These are phyloP conservation scores for Peribatodes rhomboidaria DNA, from an alignment of 2,888 invertebrate species.

Conservation along the genomic window DNA sequence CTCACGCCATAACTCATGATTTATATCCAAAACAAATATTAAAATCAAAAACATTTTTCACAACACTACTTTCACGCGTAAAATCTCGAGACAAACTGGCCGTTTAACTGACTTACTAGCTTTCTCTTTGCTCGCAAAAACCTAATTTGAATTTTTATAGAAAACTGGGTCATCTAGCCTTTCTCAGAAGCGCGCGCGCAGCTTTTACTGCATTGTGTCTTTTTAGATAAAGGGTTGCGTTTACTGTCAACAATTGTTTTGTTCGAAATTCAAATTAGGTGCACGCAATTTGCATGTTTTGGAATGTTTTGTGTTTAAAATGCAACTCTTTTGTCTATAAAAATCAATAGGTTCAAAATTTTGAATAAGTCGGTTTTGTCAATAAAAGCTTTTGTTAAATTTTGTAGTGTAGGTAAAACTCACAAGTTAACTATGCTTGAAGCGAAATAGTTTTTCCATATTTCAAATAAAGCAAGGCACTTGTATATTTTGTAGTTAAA, in stretches of 20 bases:
- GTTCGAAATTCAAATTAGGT: conserved; percentile 46
- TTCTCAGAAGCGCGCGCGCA: conserved; percentile 71
- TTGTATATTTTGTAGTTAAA: too few species aligned
- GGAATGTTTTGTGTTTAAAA: conserved; percentile 34
- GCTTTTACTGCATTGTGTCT: conserved; percentile 40
- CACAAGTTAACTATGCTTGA: too few species aligned
- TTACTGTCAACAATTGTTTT: conserved; percentile 43
- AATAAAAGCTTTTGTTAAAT: background rate
- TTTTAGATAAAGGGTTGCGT: conserved; percentile 37
- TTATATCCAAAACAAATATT: conserved; percentile 58
- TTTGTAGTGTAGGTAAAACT: too few species aligned
- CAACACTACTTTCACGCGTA: conserved; percentile 73
- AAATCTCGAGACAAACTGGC: conserved; percentile 72
- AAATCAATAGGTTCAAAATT: background rate
- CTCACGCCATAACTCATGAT: conserved; percentile 45
- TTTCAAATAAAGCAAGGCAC: too few species aligned
- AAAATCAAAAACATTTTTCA: conserved; percentile 54
- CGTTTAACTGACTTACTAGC: conserved; percentile 52
- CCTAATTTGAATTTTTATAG: conserved; percentile 83
- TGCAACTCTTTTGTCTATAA: conserved; percentile 39
- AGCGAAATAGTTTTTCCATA: too few species aligned
- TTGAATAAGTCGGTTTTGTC: background rate
- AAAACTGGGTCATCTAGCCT: conserved; percentile 75
- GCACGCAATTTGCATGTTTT: conserved; percentile 36
- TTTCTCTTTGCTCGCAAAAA: conserved; percentile 81